Evolutionary conservation across 2,888 invertebrate genomes (phyloP), one percentile per base, ranked within the genome.

Genomic region (Phoronis australis): DNA sequence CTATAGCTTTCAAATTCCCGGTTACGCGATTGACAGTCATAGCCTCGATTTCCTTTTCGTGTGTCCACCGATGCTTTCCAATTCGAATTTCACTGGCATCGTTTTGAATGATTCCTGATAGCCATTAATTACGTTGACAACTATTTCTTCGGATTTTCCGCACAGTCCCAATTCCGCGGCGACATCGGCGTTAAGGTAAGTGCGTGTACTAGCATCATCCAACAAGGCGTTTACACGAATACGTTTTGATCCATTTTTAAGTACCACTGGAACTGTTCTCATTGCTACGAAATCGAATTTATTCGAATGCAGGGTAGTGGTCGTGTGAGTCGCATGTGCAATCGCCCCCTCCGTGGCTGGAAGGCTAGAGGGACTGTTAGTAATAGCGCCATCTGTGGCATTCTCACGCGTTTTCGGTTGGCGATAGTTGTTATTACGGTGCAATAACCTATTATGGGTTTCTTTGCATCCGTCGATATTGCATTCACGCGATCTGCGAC

Each of bases 1-100:
- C 42, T 2, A 54, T 18, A 4, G 48, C 26, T 35, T 26, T 25
- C 23, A 58, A 25, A 18, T 45, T 35, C 43, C 52, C 51, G 37
- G 51, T 51, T 18, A 56, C 53, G 42, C 49, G 44, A 5, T 40
- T 15, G 4, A 50, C 45, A 6, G 50, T 50, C 23, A 45, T 40
- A 31, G 49, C 44, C 12, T 18, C 41, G 4, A 49, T 37, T 3
- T 22, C 15, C 4, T 9, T 3, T 21, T 18, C n/a, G 20, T 22
- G 9, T 38, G 37, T 21, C 25, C 25, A 21, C 38, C 12, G n/a
- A 45, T 23, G 15, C 38, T 45, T 22, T 23, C 20, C 6, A 38
- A 18, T 21, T 46, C 20, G 12, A 46, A 20, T 15, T 15, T n/a
- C 9, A 46, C 39, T 25, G n/a, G 37, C 20, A 18, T 35, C 3